These are phyloP conservation scores for Oscheius myriophilus DNA, from an alignment of 2,888 invertebrate species.

Conservation along the genomic window DNA sequence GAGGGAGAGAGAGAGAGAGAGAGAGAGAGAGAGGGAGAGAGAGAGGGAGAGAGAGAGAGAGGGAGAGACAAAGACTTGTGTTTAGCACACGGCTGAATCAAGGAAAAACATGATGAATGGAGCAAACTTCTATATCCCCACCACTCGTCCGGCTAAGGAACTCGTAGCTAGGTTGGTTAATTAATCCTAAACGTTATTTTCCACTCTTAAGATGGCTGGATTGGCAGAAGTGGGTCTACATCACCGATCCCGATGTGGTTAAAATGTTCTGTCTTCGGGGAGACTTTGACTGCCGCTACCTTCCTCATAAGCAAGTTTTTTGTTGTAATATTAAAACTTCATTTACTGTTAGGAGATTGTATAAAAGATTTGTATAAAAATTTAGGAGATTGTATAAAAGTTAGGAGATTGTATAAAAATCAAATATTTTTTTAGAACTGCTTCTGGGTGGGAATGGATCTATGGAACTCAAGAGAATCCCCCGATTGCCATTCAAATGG, in stretches of 20 bases:
- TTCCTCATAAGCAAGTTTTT: slow-evolving; percentile 49
- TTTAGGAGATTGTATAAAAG: neutral
- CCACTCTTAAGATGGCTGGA: slow-evolving; percentile 37
- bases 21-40: too few relatives aligned
- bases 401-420: neutral
- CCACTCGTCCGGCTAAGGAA: slow-evolving; percentile 30
- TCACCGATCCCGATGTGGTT: slow-evolving; percentile 59
- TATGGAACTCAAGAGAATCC: slow-evolving; percentile 55
- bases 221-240: slow-evolving; percentile 54
- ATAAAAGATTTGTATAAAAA: too few relatives aligned
- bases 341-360: too few relatives aligned
- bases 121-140: slow-evolving; percentile 53
- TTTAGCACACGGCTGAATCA: slow-evolving; percentile 25
- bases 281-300: slow-evolving; percentile 49
- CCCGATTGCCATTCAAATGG: slow-evolving; percentile 59
- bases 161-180: slow-evolving; percentile 32
- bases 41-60: too few relatives aligned
- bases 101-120: slow-evolving; percentile 55
- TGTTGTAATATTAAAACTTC: too few relatives aligned
- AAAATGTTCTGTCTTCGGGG: slow-evolving; percentile 57
- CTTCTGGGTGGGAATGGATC: slow-evolving; percentile 63
- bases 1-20: too few relatives aligned
- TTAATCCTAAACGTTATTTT: too few relatives aligned
- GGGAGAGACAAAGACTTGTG: neutral
- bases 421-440: slow-evolving; percentile 46